Percentiles rank a stretch among this genome's conserved stretches.
Evolutionary conservation across 2,113 vertebrate genomes (phyloP).

Genomic region (Vireo altiloquus): DNA sequence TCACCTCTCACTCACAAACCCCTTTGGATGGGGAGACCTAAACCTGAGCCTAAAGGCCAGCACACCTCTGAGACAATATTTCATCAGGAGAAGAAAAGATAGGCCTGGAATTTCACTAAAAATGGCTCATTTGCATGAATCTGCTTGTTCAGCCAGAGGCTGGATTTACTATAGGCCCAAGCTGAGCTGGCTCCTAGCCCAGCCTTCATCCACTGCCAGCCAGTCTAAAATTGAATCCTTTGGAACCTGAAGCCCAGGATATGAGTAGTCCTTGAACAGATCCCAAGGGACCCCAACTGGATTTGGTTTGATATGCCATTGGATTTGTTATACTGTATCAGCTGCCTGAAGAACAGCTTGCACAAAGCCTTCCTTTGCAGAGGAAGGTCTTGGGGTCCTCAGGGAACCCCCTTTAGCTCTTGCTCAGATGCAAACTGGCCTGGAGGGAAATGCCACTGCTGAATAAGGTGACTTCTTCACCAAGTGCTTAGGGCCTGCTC

Average conservation of each 20-base stretch:
- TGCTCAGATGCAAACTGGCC: not conserved
- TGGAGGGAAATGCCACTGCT: accelerated
- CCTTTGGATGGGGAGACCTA: not conserved
- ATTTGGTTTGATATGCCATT: not conserved
- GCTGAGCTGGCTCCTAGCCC: not conserved
- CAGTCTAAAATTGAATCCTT: not conserved
- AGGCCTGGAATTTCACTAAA: not conserved
- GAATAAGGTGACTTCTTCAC: not conserved
- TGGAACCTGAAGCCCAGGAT: not conserved
- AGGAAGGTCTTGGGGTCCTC: not conserved
- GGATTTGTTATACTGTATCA: not conserved
- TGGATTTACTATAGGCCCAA: not conserved
- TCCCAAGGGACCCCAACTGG: not conserved
- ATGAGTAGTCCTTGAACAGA: not conserved
- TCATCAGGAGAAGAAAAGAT: not conserved
- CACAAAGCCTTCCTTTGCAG: not conserved
- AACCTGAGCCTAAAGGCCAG: not conserved
- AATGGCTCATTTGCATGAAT: not conserved
- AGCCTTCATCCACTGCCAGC: not conserved
- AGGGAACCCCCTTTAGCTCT: not conserved
- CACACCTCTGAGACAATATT: not conserved
- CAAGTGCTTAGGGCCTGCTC: not conserved
- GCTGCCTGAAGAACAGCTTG: not conserved
- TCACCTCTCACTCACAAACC: not conserved
- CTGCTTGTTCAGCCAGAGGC: not conserved